Percentiles rank a stretch among this genome's conserved stretches.
phyloP scores from a whole-genome alignment of 1,140 invertebrate genomes.

The Brachionus koreanus region DNA sequence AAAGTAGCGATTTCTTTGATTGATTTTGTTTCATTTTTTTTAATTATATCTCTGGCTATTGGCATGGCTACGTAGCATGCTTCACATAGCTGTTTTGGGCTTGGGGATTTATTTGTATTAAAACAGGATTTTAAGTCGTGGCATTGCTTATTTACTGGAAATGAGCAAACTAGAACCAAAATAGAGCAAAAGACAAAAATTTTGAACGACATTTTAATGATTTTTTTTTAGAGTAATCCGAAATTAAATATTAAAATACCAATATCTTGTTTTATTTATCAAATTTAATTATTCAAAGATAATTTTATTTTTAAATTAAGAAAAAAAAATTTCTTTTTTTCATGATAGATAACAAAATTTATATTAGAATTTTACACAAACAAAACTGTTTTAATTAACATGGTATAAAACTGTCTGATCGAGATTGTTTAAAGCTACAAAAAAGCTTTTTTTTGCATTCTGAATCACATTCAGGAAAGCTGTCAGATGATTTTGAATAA shows the following conservation, averaged over 20 bases:
- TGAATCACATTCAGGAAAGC: constrained; percentile 19
- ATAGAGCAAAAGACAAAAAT: neutral
- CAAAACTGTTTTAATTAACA: neutral
- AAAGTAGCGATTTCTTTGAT: constrained; percentile 12
- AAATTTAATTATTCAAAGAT: neutral
- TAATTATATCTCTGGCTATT: constrained; percentile 27
- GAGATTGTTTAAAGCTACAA: constrained; percentile 31
- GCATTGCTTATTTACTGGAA: neutral
- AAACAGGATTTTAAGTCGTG: neutral
- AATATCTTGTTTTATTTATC: neutral
- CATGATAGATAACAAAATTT: neutral
- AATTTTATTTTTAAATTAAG: neutral
- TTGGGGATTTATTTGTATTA: neutral
- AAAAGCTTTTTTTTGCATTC: constrained; percentile 14
- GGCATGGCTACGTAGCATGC: constrained; percentile 6
- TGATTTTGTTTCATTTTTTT: constrained; percentile 17
- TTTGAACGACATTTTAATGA: neutral
- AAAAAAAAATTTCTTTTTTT: neutral
- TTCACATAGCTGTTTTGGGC: neutral
- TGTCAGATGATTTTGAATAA: constrained; percentile 40
- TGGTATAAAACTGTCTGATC: constrained; percentile 33
- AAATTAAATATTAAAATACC: neutral
- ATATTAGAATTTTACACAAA: neutral
- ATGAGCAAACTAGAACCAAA: neutral
- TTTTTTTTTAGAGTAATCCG: neutral